Evolutionary conservation across 2,113 vertebrate genomes (phyloP).

Genomic region (Boulengeromyrus knoepffleri): DNA sequence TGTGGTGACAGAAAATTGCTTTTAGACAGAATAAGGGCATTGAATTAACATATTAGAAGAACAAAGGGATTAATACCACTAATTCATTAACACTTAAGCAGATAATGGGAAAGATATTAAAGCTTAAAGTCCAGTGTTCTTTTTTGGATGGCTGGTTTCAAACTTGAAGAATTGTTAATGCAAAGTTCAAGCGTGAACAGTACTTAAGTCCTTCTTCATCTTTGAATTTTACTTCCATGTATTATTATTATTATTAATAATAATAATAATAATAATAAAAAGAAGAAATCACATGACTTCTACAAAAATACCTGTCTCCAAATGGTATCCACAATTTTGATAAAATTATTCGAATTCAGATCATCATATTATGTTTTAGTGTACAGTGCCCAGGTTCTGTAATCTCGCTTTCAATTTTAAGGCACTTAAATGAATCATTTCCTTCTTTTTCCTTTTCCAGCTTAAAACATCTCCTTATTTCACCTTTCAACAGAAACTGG

Average conservation of each 20-base stretch:
- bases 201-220: neutral
- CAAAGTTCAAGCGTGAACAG: constrained; percentile 4
- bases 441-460: neutral
- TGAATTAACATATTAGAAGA: constrained; percentile 54
- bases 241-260: neutral
- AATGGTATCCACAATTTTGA: neutral
- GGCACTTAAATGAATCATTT: neutral
- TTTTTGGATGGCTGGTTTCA: constrained; percentile 17
- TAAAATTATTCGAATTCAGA: neutral
- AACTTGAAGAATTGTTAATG: constrained; percentile 6
- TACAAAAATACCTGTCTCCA: neutral
- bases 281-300: neutral
- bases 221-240: neutral
- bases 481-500: neutral
- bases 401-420: neutral
- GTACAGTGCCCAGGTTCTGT: neutral
- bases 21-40: constrained; percentile 48
- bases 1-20: constrained; percentile 52
- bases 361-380: neutral
- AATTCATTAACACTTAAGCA: constrained; percentile 45
- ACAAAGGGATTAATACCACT: constrained; percentile 47
- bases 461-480: neutral
- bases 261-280: neutral
- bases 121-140: constrained; percentile 12
- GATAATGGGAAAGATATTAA: constrained; percentile 31